Conservation (phyloP, 2,888 invertebrate genomes). For the Scelioninae gen. 1 region DNA sequence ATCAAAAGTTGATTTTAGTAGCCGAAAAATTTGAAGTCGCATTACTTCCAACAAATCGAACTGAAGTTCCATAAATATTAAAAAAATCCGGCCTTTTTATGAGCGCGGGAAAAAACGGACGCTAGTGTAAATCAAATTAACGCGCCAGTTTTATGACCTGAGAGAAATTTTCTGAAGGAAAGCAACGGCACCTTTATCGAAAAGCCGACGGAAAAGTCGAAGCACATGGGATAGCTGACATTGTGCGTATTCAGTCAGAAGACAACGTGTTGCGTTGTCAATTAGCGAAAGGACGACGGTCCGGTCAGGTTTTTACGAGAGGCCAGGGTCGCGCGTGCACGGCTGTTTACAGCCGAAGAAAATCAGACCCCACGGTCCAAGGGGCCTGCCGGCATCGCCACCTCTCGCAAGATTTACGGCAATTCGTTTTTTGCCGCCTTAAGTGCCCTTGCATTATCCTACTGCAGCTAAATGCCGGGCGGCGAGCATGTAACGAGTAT, state of each 20-base stretch:
- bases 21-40: neutral
- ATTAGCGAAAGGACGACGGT: slow-evolving; percentile 75
- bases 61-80: slow-evolving; percentile 14
- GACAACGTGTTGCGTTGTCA: slow-evolving; percentile 81
- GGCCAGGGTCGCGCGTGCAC: slow-evolving; percentile 68
- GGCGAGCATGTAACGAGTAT: slow-evolving; percentile 71
- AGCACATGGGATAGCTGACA: neutral
- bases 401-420: slow-evolving; percentile 78
- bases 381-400: slow-evolving; percentile 74
- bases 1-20: neutral
- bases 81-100: neutral
- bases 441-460: slow-evolving; percentile 80
- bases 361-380: slow-evolving; percentile 77
- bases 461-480: slow-evolving; percentile 74
- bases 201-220: slow-evolving; percentile 18
- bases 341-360: slow-evolving; percentile 79
- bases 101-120: slow-evolving; percentile 2
- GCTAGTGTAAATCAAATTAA: slow-evolving; percentile 55
- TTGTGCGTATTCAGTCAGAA: slow-evolving; percentile 60
- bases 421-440: slow-evolving; percentile 79
- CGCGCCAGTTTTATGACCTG: slow-evolving; percentile 34
- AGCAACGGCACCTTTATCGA: slow-evolving; percentile 1
- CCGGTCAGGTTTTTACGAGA: slow-evolving; percentile 73
- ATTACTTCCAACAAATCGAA: neutral
- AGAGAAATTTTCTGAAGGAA: slow-evolving; percentile 14